Evolutionary conservation across 2,113 vertebrate genomes (phyloP).

Genomic region (Riparia riparia): DNA sequence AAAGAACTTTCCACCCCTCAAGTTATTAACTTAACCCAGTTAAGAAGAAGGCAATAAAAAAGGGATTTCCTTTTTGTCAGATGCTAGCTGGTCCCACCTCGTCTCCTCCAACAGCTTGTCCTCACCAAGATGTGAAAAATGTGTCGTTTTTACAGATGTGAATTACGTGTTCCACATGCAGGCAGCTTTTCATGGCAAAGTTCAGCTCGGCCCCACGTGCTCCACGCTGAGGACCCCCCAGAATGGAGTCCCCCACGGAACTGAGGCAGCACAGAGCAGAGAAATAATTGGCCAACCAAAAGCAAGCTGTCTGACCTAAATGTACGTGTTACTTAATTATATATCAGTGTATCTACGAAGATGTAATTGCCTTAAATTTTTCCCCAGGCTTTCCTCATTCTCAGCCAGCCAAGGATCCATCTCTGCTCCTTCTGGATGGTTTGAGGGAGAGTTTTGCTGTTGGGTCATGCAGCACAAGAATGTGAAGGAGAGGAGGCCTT

Average conservation of each 20-base stretch:
- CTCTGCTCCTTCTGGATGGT: background rate
- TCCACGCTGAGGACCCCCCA: background rate
- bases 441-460: background rate
- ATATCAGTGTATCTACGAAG: background rate
- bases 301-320: constrained; percentile 31
- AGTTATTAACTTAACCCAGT: background rate
- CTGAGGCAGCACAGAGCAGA: background rate
- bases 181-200: background rate
- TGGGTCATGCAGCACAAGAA: background rate
- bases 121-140: background rate
- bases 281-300: background rate
- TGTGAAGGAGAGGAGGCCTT: background rate
- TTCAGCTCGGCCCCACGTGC: background rate
- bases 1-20: background rate
- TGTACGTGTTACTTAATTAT: constrained; percentile 19
- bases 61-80: constrained; percentile 23
- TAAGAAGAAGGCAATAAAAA: background rate
- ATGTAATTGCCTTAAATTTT: background rate
- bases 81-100: background rate
- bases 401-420: background rate
- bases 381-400: background rate
- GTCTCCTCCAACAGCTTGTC: background rate
- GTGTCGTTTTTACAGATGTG: background rate
- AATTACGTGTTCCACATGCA: background rate
- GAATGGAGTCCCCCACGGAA: background rate